Evolutionary conservation across 2,888 invertebrate genomes (phyloP).

Genomic region (Cosmia trapezina): DNA sequence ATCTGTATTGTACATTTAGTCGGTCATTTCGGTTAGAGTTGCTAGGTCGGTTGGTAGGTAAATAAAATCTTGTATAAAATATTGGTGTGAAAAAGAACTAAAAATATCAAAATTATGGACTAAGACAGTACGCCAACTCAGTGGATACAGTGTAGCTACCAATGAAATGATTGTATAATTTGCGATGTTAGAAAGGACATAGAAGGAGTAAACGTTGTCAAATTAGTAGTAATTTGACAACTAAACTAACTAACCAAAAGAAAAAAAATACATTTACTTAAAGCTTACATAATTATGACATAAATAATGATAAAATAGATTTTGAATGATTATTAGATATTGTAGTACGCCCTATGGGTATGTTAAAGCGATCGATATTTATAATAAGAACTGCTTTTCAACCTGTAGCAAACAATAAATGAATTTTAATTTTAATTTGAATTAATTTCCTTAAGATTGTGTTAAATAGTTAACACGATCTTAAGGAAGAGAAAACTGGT

Average conservation of each 20-base stretch:
- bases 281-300: too few relatives aligned
- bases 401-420: too few relatives aligned
- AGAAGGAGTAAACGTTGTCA: background rate
- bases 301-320: too few relatives aligned
- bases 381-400: too few relatives aligned
- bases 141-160: background rate
- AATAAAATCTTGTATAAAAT: constrained; percentile 24
- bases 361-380: too few relatives aligned
- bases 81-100: background rate
- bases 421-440: too few relatives aligned
- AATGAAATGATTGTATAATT: constrained; percentile 7
- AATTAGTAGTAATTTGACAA: background rate
- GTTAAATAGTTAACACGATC: background rate
- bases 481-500: background rate
- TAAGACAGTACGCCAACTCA: background rate
- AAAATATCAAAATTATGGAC: background rate
- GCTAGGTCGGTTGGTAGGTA: constrained; percentile 10
- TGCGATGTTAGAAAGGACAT: background rate
- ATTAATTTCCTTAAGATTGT: too few relatives aligned
- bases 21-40: constrained; percentile 39
- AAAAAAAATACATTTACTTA: too few relatives aligned
- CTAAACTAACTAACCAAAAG: too few relatives aligned
- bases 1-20: constrained; percentile 63
- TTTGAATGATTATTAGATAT: too few relatives aligned
- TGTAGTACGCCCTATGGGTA: too few relatives aligned